Conservation (phyloP, 2,113 vertebrate genomes). For the Cottus gobio region DNA sequence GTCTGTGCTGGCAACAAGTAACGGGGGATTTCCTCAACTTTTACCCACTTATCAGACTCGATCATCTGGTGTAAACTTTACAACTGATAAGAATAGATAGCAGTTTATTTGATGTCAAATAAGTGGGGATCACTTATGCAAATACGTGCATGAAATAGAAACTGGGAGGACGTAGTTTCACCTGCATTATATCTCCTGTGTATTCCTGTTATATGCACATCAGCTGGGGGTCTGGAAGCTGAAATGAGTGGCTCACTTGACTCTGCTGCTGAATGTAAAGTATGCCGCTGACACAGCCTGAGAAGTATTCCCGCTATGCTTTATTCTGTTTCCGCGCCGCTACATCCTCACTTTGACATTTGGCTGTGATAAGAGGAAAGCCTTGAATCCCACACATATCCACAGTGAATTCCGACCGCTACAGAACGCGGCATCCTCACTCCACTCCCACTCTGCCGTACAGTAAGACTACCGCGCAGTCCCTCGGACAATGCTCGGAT, state of each 20-base stretch:
- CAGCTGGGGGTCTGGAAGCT: conserved; percentile 61
- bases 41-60: conserved; percentile 7
- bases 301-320: conserved; percentile 81
- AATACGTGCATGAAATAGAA: conserved; percentile 8
- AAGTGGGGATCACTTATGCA: background rate
- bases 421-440: conserved; percentile 51
- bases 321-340: conserved; percentile 79
- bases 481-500: conserved; percentile 86
- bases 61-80: conserved; percentile 19
- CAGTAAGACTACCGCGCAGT: conserved; percentile 61
- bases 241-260: conserved; percentile 50
- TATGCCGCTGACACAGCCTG: conserved; percentile 74
- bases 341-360: conserved; percentile 83
- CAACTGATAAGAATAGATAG: background rate
- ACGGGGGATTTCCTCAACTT: conserved; percentile 44
- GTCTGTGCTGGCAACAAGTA: conserved; percentile 49
- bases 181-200: conserved; percentile 4
- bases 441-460: conserved; percentile 67
- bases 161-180: conserved; percentile 17
- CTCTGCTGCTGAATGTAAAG: conserved; percentile 68
- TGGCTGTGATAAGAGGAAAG: conserved; percentile 82
- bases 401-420: conserved; percentile 81
- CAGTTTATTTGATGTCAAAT: background rate
- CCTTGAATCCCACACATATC: conserved; percentile 83
- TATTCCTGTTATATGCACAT: conserved; percentile 43